Evolutionary conservation across 2,797 vertebrate genomes (phyloP), one percentile per base, ranked within the genome.

Genomic region (Dicrostonyx torquatus): DNA sequence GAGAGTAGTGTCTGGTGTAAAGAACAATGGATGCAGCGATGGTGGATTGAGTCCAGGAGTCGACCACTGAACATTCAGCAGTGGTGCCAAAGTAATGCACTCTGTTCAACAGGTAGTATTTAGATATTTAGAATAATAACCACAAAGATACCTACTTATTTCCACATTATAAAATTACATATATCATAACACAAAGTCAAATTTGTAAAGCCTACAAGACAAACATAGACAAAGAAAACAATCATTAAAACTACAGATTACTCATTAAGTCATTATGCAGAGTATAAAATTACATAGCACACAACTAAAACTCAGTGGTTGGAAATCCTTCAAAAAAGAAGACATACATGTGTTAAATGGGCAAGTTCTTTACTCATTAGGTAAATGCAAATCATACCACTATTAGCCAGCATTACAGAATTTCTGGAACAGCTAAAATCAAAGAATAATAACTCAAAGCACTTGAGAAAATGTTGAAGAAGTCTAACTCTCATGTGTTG

Each of bases 101-200:
- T 62, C 60, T 89, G 80, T 62, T 84, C 37, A 86, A 89, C 22
- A 91, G 64, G 87, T n/a, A 11, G 37, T 87, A 10, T 14, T 94
- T 37, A 50, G 17, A 37, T 66, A 60, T 94, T 70, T 18, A 55
- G 12, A 94, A 89, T 76, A 76, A 18, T 9, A 68, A 53, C 7
- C 37, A 72, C 26, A 73, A 70, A 90, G 48, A 80, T 7, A 60
- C 3, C n/a, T 66, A 76, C 11, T n/a, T 55, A 85, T 53, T 64
- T 75, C 40, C 66, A 12, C 45, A 75, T 64, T 68, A 4, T n/a
- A 80, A 87, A 90, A 76, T 62, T 70, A 84, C 34, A n/a, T 82
- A 78, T 0, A 75, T 53, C 5, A 79, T 62, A 76, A 34, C 60
- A n/a, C 20, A 78, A 89, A 89, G 24, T 58, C 31, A 80, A 86